Base-by-base conservation (phyloP, 2,888 invertebrate genomes). In the Panopea generosa region DNA sequence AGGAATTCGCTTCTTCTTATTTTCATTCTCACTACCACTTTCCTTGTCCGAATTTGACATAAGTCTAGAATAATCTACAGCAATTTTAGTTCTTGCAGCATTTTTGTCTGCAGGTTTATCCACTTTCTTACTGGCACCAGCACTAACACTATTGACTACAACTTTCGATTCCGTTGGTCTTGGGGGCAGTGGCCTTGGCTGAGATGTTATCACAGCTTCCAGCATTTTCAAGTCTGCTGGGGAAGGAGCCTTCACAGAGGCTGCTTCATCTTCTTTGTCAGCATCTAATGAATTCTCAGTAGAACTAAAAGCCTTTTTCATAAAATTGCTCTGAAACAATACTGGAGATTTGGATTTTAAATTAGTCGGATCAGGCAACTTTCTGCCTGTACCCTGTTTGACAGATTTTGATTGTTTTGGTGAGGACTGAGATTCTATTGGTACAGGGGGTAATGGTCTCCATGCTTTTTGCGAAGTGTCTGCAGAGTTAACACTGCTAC, bases 1-100 rank as follows among this genome's bases (percentile, higher is more conserved):
- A 38, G 86, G 86, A 61, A 90, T 89, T 68, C 86, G 85, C 63
- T 86, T 89, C 75, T 82, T 86, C 40, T 65, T 73, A 16, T 47
- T 67, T 38, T 81, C 79, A 52, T 76, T 74, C 18, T 75, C 81
- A 79, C 82, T 82, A 49, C 69, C 79, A 75, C 82, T 83, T 20
- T 82, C 82, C 14, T 26, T 20, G 33, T 67, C 67, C 3, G 45
- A 45, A 24, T 83, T 78, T 43, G 67, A 66, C 43, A 56, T 66
- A 29, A 89, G 75, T 61, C 81, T 86, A 6, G 79, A 80, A 68
- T 82, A 83, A 77, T 89, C 89, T 18, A 89, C 85, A 45, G 81
- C 62, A 14, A 88, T 83, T 63, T 83, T 86, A n/a, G 77, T 85
- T 66, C 43, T 55, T 20, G 18, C 43, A 40, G 29, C 16, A 52